Base-by-base conservation (phyloP, 2,113 vertebrate genomes). In the Macheiramphus alcinus region DNA sequence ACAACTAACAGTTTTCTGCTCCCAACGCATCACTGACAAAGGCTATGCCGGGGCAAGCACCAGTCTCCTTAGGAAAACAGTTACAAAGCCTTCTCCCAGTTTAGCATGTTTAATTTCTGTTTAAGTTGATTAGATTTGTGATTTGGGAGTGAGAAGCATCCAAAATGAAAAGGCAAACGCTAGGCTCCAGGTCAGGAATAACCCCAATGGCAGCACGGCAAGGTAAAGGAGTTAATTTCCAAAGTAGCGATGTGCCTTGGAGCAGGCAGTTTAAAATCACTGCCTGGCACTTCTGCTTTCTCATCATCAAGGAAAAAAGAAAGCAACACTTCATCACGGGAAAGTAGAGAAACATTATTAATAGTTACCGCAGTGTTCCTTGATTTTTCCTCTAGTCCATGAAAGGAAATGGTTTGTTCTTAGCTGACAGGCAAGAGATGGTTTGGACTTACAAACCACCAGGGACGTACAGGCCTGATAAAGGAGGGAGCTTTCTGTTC, bases 121-220 rank as follows among this genome's bases (percentile, higher is more conserved):
- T 81, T 84, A 84, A 81, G 3, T 63, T 96, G 80, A 94, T 94
- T 81, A 95, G 68, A 74, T 81, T 63, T 91, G 68, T 67, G 76
- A 93, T 81, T 91, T 79, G 48, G 56, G 89, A 96, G 43, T 10
- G 47, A 61, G 36, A 94, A 95, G 34, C 94, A 87, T 40, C 13
- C 3, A 6, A 75, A 89, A 75, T n/a, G 65, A 91, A 95, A 84
- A 75, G 26, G 34, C 18, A 63, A 85, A 63, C 2, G 3, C 40
- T 36, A 34, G 34, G 73, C 42, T 85, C 52, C 65, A 50, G 56
- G 58, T 93, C 47, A 89, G 56, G 38, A 89, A 72, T 89, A 94
- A 85, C 43, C 16, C n/a, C 31, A 84, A 7, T 3, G 17, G 61
- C 38, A 81, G 52, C 52, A 27, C 0, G 1, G 52, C 50, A 91